Evolutionary conservation across 2,797 vertebrate species (phyloP).

Genomic region (Sebastes aleutianus): DNA sequence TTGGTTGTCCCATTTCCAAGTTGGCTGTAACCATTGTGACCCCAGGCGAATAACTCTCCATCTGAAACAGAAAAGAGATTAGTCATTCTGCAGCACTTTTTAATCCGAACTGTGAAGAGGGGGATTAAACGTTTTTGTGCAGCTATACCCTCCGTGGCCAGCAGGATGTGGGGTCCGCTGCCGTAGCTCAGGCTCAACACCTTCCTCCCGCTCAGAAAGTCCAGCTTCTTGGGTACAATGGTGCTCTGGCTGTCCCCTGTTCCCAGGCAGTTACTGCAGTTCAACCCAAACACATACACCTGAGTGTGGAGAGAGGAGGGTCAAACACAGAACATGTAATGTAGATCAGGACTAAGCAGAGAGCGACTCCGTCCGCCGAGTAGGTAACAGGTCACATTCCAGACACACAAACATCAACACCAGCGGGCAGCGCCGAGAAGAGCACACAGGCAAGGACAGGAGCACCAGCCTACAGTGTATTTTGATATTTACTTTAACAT

Average conservation of each 20-base stretch:
- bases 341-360: slow-evolving; percentile 20
- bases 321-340: neutral
- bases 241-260: slow-evolving; percentile 95
- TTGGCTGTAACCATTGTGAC: slow-evolving; percentile 97
- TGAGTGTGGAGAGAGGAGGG: slow-evolving; percentile 51
- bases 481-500: neutral
- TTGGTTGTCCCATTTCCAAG: slow-evolving; percentile 95
- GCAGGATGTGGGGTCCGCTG: slow-evolving; percentile 93
- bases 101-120: neutral
- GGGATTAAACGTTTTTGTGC: neutral
- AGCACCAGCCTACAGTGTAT: neutral
- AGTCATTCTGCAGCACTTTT: slow-evolving; percentile 10
- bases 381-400: slow-evolving; percentile 23
- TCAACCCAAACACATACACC: slow-evolving; percentile 94
- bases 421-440: neutral
- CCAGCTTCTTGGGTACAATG: slow-evolving; percentile 92
- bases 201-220: slow-evolving; percentile 92
- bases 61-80: slow-evolving; percentile 78
- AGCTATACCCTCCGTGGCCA: slow-evolving; percentile 90
- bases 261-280: slow-evolving; percentile 96
- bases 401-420: slow-evolving; percentile 11
- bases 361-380: neutral
- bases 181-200: slow-evolving; percentile 93
- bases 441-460: neutral
- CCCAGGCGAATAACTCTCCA: slow-evolving; percentile 95